Evolutionary conservation across 1,140 invertebrate genomes (phyloP).

Genomic region (Leptinotarsa lineolata): DNA sequence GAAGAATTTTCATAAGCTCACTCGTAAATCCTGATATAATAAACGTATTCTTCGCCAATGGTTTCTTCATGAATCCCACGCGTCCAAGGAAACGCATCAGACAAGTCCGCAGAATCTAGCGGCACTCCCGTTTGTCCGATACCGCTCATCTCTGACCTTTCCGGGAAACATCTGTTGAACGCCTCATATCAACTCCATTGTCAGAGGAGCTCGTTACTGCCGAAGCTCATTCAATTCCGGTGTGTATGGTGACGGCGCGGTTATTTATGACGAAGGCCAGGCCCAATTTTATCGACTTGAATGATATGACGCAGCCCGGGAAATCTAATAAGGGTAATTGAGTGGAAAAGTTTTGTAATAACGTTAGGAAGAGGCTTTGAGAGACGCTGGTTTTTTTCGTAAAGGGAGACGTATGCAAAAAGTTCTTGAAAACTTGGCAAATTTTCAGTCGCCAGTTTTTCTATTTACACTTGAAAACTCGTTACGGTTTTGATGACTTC

Average conservation of each 20-base stretch:
- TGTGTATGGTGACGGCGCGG: constrained; percentile 4
- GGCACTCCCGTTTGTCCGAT: background rate
- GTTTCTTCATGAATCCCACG: background rate
- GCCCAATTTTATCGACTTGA: constrained; percentile 5
- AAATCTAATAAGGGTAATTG: constrained; percentile 5
- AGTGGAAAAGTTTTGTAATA: constrained; percentile 8
- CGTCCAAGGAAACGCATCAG: background rate
- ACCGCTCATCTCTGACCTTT: constrained; percentile 1
- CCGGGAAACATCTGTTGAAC: constrained; percentile 7
- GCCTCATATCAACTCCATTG: constrained; percentile 1
- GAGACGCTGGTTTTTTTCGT: background rate
- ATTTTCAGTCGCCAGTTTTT: background rate
- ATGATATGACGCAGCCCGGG: constrained; percentile 1
- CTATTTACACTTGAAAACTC: background rate
- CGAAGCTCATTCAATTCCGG: constrained; percentile 7
- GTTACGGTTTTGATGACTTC: background rate
- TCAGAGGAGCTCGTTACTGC: background rate
- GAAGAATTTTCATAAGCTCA: too few relatives aligned
- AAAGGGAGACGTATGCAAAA: background rate
- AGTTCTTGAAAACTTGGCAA: background rate
- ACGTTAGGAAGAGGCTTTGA: background rate
- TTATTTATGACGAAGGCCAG: background rate
- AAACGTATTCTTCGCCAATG: background rate
- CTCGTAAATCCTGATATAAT: too few relatives aligned
- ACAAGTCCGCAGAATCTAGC: background rate